Percentiles rank a stretch among this genome's conserved stretches.
Evolutionary conservation across 2,797 vertebrate genomes (phyloP).

Genomic region (Danio choprae): DNA sequence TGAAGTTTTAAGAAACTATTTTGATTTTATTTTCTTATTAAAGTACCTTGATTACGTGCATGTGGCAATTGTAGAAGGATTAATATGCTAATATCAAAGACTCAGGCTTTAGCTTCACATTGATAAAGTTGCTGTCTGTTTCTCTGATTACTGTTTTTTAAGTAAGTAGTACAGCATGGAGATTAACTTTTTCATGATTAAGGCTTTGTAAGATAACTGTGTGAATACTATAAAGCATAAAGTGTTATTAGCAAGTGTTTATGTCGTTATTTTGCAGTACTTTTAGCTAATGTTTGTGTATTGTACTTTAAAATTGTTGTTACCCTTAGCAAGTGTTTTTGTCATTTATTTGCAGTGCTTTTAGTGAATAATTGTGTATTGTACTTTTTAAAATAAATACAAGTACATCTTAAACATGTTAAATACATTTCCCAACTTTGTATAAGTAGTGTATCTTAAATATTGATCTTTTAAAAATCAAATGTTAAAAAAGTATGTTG

Average conservation of each 20-base stretch:
- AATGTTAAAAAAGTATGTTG: too few relatives aligned
- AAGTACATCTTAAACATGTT: too few relatives aligned
- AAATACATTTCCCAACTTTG: too few relatives aligned
- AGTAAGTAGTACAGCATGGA: background rate
- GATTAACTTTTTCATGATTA: background rate
- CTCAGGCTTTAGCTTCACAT: background rate
- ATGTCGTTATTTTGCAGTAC: too few relatives aligned
- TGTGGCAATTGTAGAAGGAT: conserved; percentile 64
- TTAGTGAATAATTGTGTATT: too few relatives aligned
- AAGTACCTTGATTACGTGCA: conserved; percentile 48
- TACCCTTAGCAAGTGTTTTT: too few relatives aligned
- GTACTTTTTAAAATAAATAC: too few relatives aligned
- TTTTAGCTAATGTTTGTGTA: too few relatives aligned
- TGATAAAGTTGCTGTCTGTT: background rate
- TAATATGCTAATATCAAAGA: background rate
- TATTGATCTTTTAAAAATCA: too few relatives aligned
- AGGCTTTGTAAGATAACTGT: background rate
- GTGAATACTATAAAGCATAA: background rate
- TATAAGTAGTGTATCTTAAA: too few relatives aligned
- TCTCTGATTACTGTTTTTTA: background rate
- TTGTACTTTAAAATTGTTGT: too few relatives aligned
- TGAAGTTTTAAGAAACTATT: conserved; percentile 19
- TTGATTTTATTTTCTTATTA: background rate
- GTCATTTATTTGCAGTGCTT: too few relatives aligned
- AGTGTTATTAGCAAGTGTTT: background rate